Conservation (phyloP, 2,888 invertebrate genomes). For the Sphaeridia pumilis region DNA sequence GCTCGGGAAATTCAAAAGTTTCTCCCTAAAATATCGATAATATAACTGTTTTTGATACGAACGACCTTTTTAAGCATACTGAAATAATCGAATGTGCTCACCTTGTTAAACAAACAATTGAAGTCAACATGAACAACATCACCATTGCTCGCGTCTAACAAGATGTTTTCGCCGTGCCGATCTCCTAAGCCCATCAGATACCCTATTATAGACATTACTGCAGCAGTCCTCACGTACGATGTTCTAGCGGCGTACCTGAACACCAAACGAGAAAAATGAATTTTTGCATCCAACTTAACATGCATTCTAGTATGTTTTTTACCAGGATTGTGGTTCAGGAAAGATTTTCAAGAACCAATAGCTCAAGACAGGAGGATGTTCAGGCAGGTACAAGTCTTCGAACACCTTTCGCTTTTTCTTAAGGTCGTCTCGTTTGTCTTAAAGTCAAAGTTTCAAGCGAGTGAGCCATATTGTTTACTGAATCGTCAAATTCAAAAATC, state of each 20-base stretch:
- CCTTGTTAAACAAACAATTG: conserved; percentile 93
- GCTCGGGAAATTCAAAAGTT: conserved; percentile 74
- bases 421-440: conserved; percentile 38
- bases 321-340: conserved; percentile 80
- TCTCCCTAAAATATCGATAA: conserved; percentile 52
- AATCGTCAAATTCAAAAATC: too few relatives aligned
- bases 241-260: conserved; percentile 78
- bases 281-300: conserved; percentile 35
- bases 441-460: too few relatives aligned
- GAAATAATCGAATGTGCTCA: conserved; percentile 29
- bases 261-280: conserved; percentile 1
- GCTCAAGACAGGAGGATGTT: conserved; percentile 72
- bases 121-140: conserved; percentile 97
- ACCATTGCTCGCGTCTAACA: conserved; percentile 82
- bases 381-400: conserved; percentile 37
- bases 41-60: too few relatives aligned
- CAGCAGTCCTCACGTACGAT: conserved; percentile 80
- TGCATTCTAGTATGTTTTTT: conserved; percentile 16
- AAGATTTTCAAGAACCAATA: conserved; percentile 87
- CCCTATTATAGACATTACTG: conserved; percentile 96
- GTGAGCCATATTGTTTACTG: too few relatives aligned
- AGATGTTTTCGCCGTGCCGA: conserved; percentile 85
- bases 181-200: conserved; percentile 91
- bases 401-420: conserved; percentile 57
- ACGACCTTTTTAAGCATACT: too few relatives aligned